A percentile compares a stretch with the other conserved stretches of the same genome.
Conservation (phyloP, 2,113 vertebrate species). For the Cromileptes altivelis region DNA sequence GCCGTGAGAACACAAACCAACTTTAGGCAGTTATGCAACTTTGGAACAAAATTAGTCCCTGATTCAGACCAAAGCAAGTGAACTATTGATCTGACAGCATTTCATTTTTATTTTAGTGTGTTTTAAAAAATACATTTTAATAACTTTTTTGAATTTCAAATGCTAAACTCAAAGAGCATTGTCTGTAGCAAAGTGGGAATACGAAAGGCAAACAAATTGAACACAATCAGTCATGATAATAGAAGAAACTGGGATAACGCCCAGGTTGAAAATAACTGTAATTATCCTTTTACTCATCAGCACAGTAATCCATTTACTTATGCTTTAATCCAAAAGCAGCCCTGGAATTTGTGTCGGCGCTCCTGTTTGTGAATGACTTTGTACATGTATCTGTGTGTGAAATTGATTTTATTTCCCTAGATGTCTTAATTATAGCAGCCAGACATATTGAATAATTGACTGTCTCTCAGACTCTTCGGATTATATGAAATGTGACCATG, state of each 20-base stretch:
- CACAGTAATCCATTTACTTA: conserved; percentile 25
- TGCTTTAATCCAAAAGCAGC: conserved; percentile 18
- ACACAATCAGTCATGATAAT: conserved; percentile 38
- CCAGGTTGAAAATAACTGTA: conserved; percentile 39
- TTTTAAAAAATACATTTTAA: not conserved
- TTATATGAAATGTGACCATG: not conserved
- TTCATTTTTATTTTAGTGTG: not conserved
- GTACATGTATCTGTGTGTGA: not conserved
- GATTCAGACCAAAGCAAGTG: too few relatives aligned
- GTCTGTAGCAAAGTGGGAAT: not conserved
- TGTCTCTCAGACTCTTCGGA: not conserved
- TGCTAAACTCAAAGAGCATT: not conserved
- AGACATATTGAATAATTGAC: conserved; percentile 14
- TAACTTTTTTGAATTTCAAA: not conserved
- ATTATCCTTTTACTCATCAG: conserved; percentile 46
- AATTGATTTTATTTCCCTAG: conserved; percentile 1
- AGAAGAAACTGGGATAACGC: conserved; percentile 32
- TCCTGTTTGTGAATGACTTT: not conserved
- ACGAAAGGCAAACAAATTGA: conserved; percentile 15
- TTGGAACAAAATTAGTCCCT: too few relatives aligned
- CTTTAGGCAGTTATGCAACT: too few relatives aligned
- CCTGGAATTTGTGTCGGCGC: not conserved
- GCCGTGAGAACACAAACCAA: too few relatives aligned
- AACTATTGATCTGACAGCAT: not conserved
- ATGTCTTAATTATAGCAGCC: conserved; percentile 29